Evolutionary conservation across 2,113 vertebrate species (phyloP).

Genomic region (Carassius gibelio): DNA sequence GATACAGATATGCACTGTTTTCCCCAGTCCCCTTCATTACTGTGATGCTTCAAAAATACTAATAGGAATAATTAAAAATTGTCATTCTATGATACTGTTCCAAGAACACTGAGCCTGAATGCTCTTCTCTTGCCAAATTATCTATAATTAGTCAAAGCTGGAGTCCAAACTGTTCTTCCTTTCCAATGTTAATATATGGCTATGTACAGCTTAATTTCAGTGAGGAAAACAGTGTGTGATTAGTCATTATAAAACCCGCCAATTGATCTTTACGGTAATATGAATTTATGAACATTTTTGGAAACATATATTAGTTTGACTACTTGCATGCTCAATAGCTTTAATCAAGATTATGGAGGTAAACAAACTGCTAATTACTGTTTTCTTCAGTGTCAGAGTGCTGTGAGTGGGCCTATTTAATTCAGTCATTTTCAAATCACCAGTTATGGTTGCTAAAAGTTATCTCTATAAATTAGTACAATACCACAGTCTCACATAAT

Average conservation of each 20-base stretch:
- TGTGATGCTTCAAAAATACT: conserved; percentile 14
- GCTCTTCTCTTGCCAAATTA: conserved; percentile 27
- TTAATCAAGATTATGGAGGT: not conserved
- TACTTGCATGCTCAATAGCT: not conserved
- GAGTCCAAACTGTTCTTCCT: conserved; percentile 4
- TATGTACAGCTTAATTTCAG: conserved; percentile 6
- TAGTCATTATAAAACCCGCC: not conserved
- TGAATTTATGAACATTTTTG: not conserved
- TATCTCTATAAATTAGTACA: not conserved
- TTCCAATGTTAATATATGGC: conserved; percentile 26
- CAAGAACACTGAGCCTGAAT: conserved; percentile 15
- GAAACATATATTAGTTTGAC: conserved; percentile 17
- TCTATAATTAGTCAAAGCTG: conserved; percentile 37
- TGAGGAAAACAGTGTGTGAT: not conserved
- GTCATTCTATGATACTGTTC: conserved; percentile 22
- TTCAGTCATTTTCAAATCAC: not conserved
- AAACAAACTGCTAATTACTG: not conserved
- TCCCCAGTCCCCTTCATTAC: not conserved
- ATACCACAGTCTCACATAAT: not conserved
- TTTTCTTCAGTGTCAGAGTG: not conserved
- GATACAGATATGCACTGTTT: not conserved
- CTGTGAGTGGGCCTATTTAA: not conserved
- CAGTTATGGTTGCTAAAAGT: not conserved
- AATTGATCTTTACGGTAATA: not conserved
- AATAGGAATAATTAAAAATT: conserved; percentile 18